A percentile compares a stretch with the other conserved stretches of the same genome.
phyloP scores from a whole-genome alignment of 2,113 vertebrate species.

The Python bivittatus region DNA sequence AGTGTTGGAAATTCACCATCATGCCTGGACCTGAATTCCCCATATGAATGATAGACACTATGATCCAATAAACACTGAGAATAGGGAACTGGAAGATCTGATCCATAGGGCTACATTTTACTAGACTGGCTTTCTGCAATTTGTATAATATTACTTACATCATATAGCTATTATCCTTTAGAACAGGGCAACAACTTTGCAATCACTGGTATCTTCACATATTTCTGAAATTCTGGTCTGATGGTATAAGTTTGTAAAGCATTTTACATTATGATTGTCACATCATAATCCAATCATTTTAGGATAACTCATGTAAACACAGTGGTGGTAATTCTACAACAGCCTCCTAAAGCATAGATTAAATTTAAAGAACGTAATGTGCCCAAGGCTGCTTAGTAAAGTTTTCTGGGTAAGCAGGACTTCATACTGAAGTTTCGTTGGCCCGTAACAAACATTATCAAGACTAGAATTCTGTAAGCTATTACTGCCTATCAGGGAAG shows the following conservation, averaged over 20 bases:
- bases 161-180: not conserved
- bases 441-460: not conserved
- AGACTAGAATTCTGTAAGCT: not conserved
- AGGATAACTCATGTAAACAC: not conserved
- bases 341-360: not conserved
- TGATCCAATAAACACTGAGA: not conserved
- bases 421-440: not conserved
- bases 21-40: slow-evolving; percentile 15
- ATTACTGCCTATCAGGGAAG: not conserved
- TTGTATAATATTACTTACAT: not conserved
- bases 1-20: not conserved
- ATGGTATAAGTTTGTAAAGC: not conserved
- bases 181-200: not conserved
- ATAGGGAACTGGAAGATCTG: not conserved
- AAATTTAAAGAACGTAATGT: not conserved
- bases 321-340: not conserved
- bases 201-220: not conserved
- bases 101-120: not conserved
- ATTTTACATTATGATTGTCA: not conserved
- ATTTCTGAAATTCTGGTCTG: not conserved
- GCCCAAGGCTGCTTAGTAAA: not conserved
- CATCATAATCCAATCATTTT: not conserved
- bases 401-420: not conserved
- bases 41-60: not conserved
- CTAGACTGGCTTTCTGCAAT: not conserved